phyloP scores from a whole-genome alignment of 2,113 vertebrate genomes.

The Pelecanus crispus region DNA sequence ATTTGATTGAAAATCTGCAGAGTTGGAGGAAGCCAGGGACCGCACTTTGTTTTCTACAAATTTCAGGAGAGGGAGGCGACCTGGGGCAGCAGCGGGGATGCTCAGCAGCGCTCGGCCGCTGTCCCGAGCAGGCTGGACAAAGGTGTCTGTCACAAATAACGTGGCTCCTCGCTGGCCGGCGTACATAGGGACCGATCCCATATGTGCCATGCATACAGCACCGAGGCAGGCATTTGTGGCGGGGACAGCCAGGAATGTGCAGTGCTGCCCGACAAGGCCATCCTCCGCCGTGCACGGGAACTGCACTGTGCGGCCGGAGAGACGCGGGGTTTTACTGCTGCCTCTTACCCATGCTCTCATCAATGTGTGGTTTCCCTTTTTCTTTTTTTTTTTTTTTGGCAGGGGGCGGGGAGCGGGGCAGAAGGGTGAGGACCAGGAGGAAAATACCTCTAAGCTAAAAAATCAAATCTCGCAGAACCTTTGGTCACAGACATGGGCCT shows the following conservation, averaged over 20 bases:
- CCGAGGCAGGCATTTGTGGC: neutral
- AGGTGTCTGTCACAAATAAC: constrained; percentile 14
- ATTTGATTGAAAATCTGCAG: constrained; percentile 26
- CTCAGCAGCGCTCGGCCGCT: neutral
- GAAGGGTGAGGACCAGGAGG: neutral
- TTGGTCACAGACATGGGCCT: neutral
- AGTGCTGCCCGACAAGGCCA: constrained; percentile 11
- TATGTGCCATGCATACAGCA: neutral
- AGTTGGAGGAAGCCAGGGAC: neutral
- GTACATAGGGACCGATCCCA: neutral
- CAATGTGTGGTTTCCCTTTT: neutral
- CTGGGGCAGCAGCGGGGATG: neutral
- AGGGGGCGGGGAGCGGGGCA: accelerated
- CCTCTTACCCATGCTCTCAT: neutral
- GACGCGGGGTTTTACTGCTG: accelerated
- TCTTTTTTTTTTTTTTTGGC: accelerated
- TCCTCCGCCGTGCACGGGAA: neutral
- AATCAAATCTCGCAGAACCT: neutral
- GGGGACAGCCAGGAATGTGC: neutral
- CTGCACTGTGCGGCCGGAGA: neutral
- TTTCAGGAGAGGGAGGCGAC: neutral
- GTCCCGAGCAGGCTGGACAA: neutral
- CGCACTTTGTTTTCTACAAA: neutral
- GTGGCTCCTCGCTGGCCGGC: neutral
- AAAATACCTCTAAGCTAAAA: neutral